A percentile compares a stretch with the other conserved stretches of the same genome.
Evolutionary conservation across 2,888 invertebrate species (phyloP).

Genomic region (Drosophila paucipuncta): DNA sequence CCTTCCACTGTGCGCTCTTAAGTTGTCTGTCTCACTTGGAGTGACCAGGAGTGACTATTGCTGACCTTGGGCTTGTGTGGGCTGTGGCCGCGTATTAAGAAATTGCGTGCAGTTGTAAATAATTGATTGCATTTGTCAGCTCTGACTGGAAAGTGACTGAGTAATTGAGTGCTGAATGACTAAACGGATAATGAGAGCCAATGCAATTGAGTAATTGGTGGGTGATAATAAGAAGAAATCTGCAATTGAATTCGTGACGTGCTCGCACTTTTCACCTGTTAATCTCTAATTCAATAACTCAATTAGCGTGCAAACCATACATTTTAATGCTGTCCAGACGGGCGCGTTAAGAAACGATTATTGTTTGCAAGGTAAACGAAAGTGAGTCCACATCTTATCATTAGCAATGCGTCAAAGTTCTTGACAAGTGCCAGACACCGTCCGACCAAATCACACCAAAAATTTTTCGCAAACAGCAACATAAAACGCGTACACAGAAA

Average conservation of each 20-base stretch:
- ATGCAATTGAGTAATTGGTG: conserved; percentile 29
- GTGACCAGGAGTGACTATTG: conserved; percentile 14
- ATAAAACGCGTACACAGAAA: conserved; percentile 1
- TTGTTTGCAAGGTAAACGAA: conserved; percentile 25
- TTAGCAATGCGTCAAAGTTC: conserved; percentile 55
- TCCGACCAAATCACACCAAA: conserved; percentile 34
- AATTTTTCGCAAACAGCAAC: conserved; percentile 1
- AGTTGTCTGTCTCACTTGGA: conserved; percentile 5
- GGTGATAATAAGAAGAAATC: background rate
- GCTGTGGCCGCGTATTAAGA: conserved; percentile 15
- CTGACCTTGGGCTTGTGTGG: conserved; percentile 34
- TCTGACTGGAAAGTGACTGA: conserved; percentile 32
- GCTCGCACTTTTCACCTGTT: conserved; percentile 25
- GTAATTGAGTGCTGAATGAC: conserved; percentile 22
- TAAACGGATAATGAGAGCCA: conserved; percentile 34
- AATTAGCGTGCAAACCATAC: conserved; percentile 2
- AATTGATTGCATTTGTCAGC: conserved; percentile 41
- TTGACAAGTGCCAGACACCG: conserved; percentile 46
- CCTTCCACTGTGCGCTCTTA: conserved; percentile 15
- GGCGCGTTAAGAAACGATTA: conserved; percentile 19
- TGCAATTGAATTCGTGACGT: conserved; percentile 48
- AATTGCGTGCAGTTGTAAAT: conserved; percentile 49
- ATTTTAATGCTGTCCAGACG: background rate
- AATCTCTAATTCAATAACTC: background rate
- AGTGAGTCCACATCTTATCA: conserved; percentile 50